Base-by-base conservation (phyloP, 2,113 vertebrate species). In the Oxyruncus cristatus region DNA sequence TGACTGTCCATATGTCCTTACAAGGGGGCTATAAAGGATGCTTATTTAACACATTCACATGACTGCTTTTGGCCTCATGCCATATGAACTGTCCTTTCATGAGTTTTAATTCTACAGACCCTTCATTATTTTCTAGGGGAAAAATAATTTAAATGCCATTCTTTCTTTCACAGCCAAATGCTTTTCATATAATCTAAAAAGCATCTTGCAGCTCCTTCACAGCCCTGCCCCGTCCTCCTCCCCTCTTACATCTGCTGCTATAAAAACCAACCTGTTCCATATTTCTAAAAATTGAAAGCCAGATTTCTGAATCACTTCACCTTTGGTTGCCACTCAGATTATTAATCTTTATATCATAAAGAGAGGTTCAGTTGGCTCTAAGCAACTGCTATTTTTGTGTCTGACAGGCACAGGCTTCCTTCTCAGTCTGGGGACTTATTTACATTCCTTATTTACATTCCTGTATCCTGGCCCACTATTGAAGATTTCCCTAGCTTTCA, bases 231-330 rank as follows among this genome's bases (percentile, higher is more conserved):
- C 61, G 81, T 90, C 88, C 65, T 91, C 82, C 93, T 83, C 76
- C 56, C 72, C n/a, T 96, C 79, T 92, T 96, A 68, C 90, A 96
- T 94, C 91, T 95, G 91, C 79, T 95, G 88, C 72, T 84, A 33
- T 46, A 73, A 93, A 93, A 89, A 11, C 4, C 76, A 96, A n/a
- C 61, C 83, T 95, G 76, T 74, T 97, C 41, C 84, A 18, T 46
- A 89, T 72, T 88, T 84, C 92, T 92, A 93, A 96, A 96, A 93
- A 89, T 30, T 91, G 70, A 76, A 85, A 87, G 80, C 56, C 65
- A 72, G 20, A 84, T 85, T 68, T 91, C 79, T 95, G 90, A 96
- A 96, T 93, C 88, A 86, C 73, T 92, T 94, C 90, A 96, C 93
- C 95, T 92, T 93, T 94, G n/a, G 39, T 94, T 95, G 44, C 52